Conservation (phyloP, 2,888 invertebrate species). For the Alloplasta piceator region DNA sequence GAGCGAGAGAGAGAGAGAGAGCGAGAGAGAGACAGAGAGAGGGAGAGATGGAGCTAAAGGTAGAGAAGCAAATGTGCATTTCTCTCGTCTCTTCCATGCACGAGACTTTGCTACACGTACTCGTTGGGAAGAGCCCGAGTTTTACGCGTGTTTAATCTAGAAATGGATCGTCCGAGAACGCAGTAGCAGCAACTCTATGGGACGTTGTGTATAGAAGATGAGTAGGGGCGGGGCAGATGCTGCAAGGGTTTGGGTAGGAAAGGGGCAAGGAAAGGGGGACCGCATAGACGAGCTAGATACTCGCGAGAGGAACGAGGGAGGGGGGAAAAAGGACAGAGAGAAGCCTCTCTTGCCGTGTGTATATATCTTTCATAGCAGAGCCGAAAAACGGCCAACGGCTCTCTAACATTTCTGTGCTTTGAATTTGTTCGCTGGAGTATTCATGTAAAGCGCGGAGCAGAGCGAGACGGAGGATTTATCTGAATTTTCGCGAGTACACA, state of each 20-base stretch:
- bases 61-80: slow-evolving; percentile 30
- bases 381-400: slow-evolving; percentile 70
- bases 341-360: slow-evolving; percentile 60
- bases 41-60: background rate
- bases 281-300: slow-evolving; percentile 52
- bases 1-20: slow-evolving; percentile 9
- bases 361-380: slow-evolving; percentile 23
- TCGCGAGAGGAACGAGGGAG: slow-evolving; percentile 36
- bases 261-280: slow-evolving; percentile 66
- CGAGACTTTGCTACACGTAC: slow-evolving; percentile 50
- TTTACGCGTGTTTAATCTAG: slow-evolving; percentile 82
- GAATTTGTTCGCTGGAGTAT: slow-evolving; percentile 8
- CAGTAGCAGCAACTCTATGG: slow-evolving; percentile 67
- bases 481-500: slow-evolving; percentile 4
- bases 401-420: slow-evolving; percentile 51
- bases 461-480: slow-evolving; percentile 12
- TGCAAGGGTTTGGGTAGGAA: too few species aligned
- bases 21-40: background rate
- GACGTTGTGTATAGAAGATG: slow-evolving; percentile 55
- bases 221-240: slow-evolving; percentile 30
- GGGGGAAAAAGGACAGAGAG: slow-evolving; percentile 59
- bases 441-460: background rate
- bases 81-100: slow-evolving; percentile 34
- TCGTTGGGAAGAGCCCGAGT: slow-evolving; percentile 72
- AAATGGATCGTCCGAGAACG: slow-evolving; percentile 81